A percentile compares a stretch with the other conserved stretches of the same genome.
Evolutionary conservation across 2,113 vertebrate species (phyloP).

Genomic region (Heterotilapia buettikoferi): DNA sequence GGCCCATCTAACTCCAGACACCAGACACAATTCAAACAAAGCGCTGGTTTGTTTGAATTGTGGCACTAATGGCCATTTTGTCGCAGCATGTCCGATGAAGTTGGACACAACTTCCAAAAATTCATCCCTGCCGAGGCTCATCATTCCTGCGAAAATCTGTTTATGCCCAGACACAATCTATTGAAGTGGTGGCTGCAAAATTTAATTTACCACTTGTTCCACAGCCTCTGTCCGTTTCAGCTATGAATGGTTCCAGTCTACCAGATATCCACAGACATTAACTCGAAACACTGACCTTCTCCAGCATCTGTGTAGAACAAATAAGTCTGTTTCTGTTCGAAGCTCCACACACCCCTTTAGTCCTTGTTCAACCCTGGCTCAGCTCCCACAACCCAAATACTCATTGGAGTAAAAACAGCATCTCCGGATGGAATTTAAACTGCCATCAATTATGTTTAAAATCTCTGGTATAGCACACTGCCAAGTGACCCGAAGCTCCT

Average conservation of each 20-base stretch:
- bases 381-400: neutral
- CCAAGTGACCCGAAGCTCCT: neutral
- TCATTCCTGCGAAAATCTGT: neutral
- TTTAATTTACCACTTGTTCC: neutral
- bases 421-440: neutral
- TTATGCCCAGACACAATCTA: neutral
- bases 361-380: fast-evolving
- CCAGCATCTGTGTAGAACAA: neutral
- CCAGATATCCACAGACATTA: neutral
- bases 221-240: neutral
- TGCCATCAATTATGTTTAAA: neutral
- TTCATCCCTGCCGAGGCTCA: neutral
- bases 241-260: neutral
- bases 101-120: neutral
- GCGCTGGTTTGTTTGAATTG: neutral
- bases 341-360: neutral
- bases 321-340: neutral
- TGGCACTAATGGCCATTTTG: neutral
- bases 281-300: neutral
- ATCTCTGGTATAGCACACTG: neutral
- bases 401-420: neutral
- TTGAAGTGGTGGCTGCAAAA: neutral
- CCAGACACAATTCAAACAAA: neutral
- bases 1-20: neutral
- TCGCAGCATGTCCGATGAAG: fast-evolving